A percentile compares a stretch with the other conserved stretches of the same genome.
Evolutionary conservation across 2,113 vertebrate genomes (phyloP).

Genomic region (Puffinus mauretanicus): DNA sequence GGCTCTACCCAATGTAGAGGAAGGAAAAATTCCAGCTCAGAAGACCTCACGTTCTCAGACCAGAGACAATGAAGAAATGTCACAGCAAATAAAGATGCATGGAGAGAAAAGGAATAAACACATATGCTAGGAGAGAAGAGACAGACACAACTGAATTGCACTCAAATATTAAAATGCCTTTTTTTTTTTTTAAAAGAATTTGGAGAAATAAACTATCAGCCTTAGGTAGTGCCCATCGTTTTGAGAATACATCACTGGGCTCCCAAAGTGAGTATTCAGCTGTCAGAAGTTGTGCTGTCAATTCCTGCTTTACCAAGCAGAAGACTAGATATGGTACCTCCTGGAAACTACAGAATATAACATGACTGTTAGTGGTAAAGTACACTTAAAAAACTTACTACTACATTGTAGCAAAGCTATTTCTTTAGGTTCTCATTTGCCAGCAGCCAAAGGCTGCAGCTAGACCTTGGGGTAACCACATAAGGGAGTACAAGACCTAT

Average conservation of each 20-base stretch:
- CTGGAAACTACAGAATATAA: not conserved
- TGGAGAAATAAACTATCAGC: not conserved
- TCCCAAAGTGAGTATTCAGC: not conserved
- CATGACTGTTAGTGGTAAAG: not conserved
- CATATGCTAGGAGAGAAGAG: not conserved
- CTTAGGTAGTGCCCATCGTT: not conserved
- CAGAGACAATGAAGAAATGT: not conserved
- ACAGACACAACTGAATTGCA: not conserved
- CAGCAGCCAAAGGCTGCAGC: not conserved
- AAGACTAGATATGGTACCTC: not conserved
- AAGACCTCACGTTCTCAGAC: not conserved
- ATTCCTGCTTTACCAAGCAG: not conserved
- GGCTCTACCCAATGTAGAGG: not conserved
- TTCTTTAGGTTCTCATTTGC: not conserved
- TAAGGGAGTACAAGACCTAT: not conserved
- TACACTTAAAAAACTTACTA: not conserved
- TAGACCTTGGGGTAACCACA: accelerated
- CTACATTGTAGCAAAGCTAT: not conserved
- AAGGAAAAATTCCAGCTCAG: not conserved
- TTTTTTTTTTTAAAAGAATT: not conserved
- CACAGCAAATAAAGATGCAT: not conserved
- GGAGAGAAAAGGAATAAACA: not conserved
- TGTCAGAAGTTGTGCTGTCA: not conserved
- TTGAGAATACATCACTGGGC: not conserved
- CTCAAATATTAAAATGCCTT: not conserved